These are phyloP conservation scores for Dendrocincla fuliginosa DNA, from an alignment of 2,797 vertebrate species.

Conservation along the genomic window DNA sequence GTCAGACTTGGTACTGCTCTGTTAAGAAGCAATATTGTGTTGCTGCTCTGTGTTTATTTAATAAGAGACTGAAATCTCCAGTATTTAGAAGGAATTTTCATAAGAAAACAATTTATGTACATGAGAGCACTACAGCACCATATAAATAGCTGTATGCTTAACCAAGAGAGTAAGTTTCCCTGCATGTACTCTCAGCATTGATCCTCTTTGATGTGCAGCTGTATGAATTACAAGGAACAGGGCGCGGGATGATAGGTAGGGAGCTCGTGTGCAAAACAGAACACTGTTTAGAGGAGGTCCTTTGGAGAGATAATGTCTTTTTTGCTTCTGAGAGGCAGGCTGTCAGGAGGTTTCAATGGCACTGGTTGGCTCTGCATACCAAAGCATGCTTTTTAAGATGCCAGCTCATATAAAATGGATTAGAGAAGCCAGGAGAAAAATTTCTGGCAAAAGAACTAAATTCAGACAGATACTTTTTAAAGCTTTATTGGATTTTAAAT, in stretches of 20 bases:
- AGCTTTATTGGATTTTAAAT: background rate
- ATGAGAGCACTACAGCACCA: background rate
- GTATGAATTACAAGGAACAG: background rate
- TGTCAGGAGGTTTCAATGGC: background rate
- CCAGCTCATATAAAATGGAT: background rate
- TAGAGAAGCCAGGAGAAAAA: background rate
- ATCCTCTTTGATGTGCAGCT: background rate
- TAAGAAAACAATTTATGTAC: background rate
- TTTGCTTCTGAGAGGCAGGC: background rate
- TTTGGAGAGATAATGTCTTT: background rate
- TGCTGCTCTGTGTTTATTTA: background rate
- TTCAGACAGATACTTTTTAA: background rate
- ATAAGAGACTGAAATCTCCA: background rate
- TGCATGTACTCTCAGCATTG: background rate
- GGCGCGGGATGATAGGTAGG: background rate
- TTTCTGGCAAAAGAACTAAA: background rate
- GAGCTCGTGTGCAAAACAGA: background rate
- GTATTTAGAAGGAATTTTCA: background rate
- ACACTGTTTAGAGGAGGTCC: background rate
- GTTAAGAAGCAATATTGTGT: background rate
- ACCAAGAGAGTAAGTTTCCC: background rate
- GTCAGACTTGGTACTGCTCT: background rate
- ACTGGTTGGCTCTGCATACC: background rate
- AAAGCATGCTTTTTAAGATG: background rate
- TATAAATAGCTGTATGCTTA: background rate